A percentile compares a stretch with the other conserved stretches of the same genome.
These are phyloP conservation scores for Mya arenaria DNA, from an alignment of 1,140 invertebrate species.

Conservation along the genomic window DNA sequence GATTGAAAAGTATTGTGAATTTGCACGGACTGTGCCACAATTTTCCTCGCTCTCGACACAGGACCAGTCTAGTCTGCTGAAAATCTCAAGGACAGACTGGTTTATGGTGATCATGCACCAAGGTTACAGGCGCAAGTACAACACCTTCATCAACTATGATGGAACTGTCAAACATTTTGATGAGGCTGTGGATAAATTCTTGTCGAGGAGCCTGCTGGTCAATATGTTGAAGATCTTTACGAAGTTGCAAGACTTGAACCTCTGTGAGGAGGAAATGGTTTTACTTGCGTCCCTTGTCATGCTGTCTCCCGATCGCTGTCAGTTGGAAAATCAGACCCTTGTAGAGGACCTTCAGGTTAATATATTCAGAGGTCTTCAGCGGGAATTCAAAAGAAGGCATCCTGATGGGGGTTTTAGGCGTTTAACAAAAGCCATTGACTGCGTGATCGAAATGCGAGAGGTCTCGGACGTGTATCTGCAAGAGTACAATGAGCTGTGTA, in stretches of 20 bases:
- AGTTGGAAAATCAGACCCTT: background rate
- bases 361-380: background rate
- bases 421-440: conserved; percentile 23
- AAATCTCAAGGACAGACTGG: conserved; percentile 17
- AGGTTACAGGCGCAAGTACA: conserved; percentile 5
- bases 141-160: background rate
- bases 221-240: background rate
- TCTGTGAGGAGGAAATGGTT: conserved; percentile 30
- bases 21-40: conserved; percentile 43
- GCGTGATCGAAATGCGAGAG: conserved; percentile 3
- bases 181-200: conserved; percentile 25
- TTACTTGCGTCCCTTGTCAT: background rate
- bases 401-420: background rate
- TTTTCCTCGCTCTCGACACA: conserved; percentile 11
- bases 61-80: conserved; percentile 31
- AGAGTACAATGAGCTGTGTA: conserved; percentile 36
- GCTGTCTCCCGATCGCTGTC: conserved; percentile 35
- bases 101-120: conserved; percentile 26
- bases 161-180: conserved; percentile 36
- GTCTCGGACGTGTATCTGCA: conserved; percentile 18
- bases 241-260: conserved; percentile 9
- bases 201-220: background rate
- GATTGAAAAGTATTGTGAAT: conserved; percentile 27
- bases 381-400: background rate
- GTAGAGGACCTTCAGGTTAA: conserved; percentile 19